phyloP scores from a whole-genome alignment of 2,888 invertebrate species.

The Heliconius ismenius region DNA sequence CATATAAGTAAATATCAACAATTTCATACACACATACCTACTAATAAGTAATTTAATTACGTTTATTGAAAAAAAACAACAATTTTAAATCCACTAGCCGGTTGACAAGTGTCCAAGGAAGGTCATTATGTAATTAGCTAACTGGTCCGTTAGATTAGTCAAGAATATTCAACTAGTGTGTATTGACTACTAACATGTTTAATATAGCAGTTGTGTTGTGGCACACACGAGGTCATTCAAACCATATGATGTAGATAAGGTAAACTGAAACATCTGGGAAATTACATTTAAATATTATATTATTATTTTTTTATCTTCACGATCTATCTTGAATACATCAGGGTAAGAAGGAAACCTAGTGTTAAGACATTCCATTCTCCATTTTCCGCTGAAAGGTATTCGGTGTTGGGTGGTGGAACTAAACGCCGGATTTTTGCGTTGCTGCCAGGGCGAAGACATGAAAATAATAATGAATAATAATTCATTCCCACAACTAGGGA shows the following conservation, averaged over 20 bases:
- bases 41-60: background rate
- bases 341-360: too few relatives aligned
- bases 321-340: too few relatives aligned
- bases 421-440: too few relatives aligned
- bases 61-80: conserved; percentile 2
- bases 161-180: background rate
- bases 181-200: background rate
- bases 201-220: background rate
- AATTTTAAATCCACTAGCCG: background rate
- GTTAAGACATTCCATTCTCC: too few relatives aligned
- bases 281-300: background rate
- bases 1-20: too few relatives aligned
- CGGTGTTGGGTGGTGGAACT: too few relatives aligned
- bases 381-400: too few relatives aligned
- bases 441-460: too few relatives aligned
- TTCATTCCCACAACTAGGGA: too few relatives aligned
- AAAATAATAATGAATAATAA: too few relatives aligned
- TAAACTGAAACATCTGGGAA: background rate
- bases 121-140: background rate
- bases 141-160: conserved; percentile 2
- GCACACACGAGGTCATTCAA: background rate
- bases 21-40: background rate
- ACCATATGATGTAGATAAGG: background rate
- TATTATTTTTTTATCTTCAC: too few relatives aligned
- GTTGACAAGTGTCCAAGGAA: background rate